phyloP scores from a whole-genome alignment of 2,113 vertebrate genomes.

The Catagonus wagneri region DNA sequence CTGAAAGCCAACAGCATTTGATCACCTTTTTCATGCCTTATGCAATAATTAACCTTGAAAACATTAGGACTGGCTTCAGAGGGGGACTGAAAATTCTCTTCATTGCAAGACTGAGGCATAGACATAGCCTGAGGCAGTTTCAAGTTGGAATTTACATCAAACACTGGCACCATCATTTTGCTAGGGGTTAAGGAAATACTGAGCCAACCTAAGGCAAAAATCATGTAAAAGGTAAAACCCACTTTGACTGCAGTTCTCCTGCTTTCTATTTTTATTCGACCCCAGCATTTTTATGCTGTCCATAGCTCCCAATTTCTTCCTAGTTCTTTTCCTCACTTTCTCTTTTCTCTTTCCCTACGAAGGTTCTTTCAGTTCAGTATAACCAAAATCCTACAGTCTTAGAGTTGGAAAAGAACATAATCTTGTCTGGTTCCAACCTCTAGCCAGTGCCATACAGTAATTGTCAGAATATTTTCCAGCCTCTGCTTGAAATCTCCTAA shows the following conservation, averaged over 20 bases:
- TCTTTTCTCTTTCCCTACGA: background rate
- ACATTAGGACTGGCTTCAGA: background rate
- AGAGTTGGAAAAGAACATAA: background rate
- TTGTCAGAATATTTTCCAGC: background rate
- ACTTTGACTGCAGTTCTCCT: background rate
- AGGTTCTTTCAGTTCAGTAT: background rate
- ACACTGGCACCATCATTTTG: background rate
- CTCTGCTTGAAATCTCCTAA: background rate
- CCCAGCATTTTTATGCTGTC: background rate
- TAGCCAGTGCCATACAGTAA: background rate
- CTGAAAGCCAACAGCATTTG: constrained; percentile 15
- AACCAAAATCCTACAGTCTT: background rate
- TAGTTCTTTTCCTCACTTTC: background rate
- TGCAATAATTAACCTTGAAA: constrained; percentile 15
- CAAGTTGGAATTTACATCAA: constrained; percentile 35
- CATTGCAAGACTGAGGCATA: background rate
- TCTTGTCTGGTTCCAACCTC: background rate
- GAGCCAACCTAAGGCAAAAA: background rate
- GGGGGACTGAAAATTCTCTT: constrained; percentile 7
- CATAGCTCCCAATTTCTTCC: background rate
- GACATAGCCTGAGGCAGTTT: constrained; percentile 39
- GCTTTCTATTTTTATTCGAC: background rate
- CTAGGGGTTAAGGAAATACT: background rate
- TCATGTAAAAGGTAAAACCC: background rate
- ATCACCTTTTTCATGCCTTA: constrained; percentile 26